Percentiles rank a stretch among this genome's conserved stretches.
These are phyloP conservation scores for Antheraea yamamai DNA, from an alignment of 2,888 invertebrate genomes.

Conservation along the genomic window DNA sequence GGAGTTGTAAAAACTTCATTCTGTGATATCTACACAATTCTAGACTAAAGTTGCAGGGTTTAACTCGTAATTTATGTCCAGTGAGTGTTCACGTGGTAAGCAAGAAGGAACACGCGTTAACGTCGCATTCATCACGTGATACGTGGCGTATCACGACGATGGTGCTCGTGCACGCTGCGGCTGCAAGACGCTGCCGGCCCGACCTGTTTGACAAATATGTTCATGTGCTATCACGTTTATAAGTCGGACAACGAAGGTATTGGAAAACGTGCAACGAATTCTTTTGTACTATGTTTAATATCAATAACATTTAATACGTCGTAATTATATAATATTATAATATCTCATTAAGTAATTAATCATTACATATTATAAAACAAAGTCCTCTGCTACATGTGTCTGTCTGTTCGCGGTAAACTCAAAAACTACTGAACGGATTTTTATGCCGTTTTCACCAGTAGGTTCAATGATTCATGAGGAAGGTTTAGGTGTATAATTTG, in stretches of 20 bases:
- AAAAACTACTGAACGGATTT: no score
- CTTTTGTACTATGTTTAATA: neutral
- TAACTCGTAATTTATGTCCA: constrained; percentile 73
- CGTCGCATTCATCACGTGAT: constrained; percentile 68
- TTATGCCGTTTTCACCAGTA: no score
- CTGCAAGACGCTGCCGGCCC: constrained; percentile 28
- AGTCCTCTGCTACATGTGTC: no score
- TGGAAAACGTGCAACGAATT: neutral
- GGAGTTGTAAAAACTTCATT: constrained; percentile 71
- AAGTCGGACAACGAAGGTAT: neutral
- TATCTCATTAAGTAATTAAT: neutral
- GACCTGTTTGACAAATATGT: constrained; percentile 32
- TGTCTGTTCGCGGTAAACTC: no score
- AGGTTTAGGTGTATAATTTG: no score
- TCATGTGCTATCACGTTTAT: constrained; percentile 25
- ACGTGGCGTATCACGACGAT: constrained; percentile 70
- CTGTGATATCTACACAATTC: constrained; percentile 66
- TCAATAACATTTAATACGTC: neutral
- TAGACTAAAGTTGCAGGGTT: constrained; percentile 65
- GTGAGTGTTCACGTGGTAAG: constrained; percentile 65
- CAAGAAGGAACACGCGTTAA: constrained; percentile 68
- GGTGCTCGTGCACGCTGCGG: constrained; percentile 58
- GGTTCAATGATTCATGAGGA: no score
- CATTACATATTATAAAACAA: no score
- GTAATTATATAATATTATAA: neutral